A percentile compares a stretch with the other conserved stretches of the same genome.
These are phyloP conservation scores for Sphinx pinastri DNA, from an alignment of 2,888 invertebrate genomes.

Conservation along the genomic window DNA sequence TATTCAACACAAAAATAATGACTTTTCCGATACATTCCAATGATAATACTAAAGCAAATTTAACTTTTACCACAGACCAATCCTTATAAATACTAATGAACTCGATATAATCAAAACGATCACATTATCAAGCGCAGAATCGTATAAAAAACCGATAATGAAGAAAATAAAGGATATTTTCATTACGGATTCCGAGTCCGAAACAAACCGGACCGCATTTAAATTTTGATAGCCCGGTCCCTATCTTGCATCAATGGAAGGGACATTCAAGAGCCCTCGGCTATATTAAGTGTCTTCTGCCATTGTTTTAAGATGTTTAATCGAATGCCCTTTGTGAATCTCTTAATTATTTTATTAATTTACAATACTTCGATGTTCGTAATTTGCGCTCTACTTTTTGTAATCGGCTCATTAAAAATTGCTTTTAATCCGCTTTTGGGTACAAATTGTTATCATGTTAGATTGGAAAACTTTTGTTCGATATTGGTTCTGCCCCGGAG, in stretches of 20 bases:
- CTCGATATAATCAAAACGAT: slow-evolving; percentile 41
- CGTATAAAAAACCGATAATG: slow-evolving; percentile 49
- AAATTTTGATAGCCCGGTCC: slow-evolving; percentile 59
- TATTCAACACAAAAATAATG: not conserved
- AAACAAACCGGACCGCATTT: slow-evolving; percentile 58
- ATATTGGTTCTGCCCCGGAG: slow-evolving; percentile 8
- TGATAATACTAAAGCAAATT: slow-evolving; percentile 4
- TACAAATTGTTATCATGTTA: not conserved
- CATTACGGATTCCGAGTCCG: slow-evolving; percentile 49
- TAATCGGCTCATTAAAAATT: not conserved
- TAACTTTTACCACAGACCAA: slow-evolving; percentile 28
- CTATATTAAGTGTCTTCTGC: slow-evolving; percentile 51
- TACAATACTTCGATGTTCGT: slow-evolving; percentile 38
- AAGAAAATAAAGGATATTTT: slow-evolving; percentile 56
- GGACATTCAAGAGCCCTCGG: slow-evolving; percentile 50
- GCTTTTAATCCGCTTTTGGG: not conserved
- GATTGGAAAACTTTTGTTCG: slow-evolving; percentile 10
- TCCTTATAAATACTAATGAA: slow-evolving; percentile 35
- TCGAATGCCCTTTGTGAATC: slow-evolving; percentile 46
- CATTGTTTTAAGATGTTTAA: slow-evolving; percentile 58
- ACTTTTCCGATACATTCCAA: not conserved
- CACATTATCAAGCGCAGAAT: slow-evolving; percentile 42
- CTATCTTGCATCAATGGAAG: slow-evolving; percentile 59
- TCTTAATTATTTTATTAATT: slow-evolving; percentile 47
- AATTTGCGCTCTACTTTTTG: slow-evolving; percentile 18